Evolutionary conservation across 2,113 vertebrate species (phyloP).

Genomic region (Platysteira castanea): DNA sequence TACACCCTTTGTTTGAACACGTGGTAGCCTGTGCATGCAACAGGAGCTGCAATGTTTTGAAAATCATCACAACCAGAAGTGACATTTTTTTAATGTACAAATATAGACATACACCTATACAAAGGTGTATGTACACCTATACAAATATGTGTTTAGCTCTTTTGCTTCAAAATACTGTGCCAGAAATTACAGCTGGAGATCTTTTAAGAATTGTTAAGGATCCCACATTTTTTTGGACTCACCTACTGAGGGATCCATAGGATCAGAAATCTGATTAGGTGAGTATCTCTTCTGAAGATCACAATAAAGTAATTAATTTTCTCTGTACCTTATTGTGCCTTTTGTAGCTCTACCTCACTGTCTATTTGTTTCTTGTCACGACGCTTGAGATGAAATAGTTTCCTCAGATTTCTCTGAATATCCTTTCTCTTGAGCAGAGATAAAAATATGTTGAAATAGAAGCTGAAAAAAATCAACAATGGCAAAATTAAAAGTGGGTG

Average conservation of each 20-base stretch:
- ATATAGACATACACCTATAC: neutral
- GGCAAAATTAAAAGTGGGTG: neutral
- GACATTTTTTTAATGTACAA: neutral
- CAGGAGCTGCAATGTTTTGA: neutral
- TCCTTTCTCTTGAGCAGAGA: neutral
- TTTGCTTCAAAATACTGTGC: neutral
- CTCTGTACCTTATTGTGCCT: neutral
- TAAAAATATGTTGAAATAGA: neutral
- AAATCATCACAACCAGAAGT: neutral
- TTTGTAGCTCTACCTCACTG: neutral
- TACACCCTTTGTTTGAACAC: neutral
- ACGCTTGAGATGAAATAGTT: neutral
- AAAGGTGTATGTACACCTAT: neutral
- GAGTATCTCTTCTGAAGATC: neutral
- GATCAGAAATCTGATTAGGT: neutral
- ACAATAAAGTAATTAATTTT: neutral
- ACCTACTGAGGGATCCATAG: neutral
- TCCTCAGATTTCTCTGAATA: neutral
- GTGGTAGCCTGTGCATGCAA: neutral
- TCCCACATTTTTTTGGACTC: neutral
- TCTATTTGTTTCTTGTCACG: neutral
- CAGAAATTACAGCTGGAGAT: neutral
- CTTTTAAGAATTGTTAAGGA: neutral
- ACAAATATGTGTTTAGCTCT: neutral
- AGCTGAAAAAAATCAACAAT: neutral